A percentile compares a stretch with the other conserved stretches of the same genome.
Evolutionary conservation across 1,140 invertebrate species (phyloP).

Genomic region (Araneus ventricosus): DNA sequence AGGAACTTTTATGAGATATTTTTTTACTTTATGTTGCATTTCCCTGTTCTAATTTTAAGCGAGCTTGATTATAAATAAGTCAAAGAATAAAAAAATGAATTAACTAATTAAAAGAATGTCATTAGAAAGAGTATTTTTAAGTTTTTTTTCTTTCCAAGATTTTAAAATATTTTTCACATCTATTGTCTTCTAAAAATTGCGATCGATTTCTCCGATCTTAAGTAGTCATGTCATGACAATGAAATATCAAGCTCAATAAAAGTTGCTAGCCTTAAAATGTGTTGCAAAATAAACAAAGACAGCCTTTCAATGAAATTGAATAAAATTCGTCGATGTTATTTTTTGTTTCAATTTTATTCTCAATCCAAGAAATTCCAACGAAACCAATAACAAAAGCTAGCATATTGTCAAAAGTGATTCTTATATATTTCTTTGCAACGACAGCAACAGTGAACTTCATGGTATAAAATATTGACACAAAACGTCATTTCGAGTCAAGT

Average conservation of each 20-base stretch:
- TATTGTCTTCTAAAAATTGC: too few species aligned
- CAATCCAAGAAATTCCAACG: not conserved
- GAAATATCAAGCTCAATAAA: not conserved
- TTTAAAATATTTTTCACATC: too few species aligned
- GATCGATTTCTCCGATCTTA: too few species aligned
- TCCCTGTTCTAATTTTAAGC: too few species aligned
- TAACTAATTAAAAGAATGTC: too few species aligned
- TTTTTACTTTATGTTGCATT: too few species aligned
- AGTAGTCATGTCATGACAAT: not conserved
- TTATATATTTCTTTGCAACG: not conserved
- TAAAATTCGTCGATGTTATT: not conserved
- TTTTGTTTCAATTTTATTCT: not conserved
- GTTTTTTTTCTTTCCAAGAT: too few species aligned
- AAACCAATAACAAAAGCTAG: conserved; percentile 14
- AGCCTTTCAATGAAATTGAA: conserved; percentile 8
- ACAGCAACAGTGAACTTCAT: not conserved
- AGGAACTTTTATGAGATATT: too few species aligned
- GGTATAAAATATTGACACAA: conserved; percentile 4
- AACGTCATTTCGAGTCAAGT: conserved; percentile 14
- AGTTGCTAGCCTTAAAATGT: not conserved
- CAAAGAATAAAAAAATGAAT: too few species aligned
- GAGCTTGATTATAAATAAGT: too few species aligned
- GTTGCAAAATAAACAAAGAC: not conserved
- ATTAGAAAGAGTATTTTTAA: too few species aligned
- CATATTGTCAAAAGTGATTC: conserved; percentile 13